Base-by-base conservation (phyloP, 2,888 invertebrate genomes). In the Endotricha flammealis region DNA sequence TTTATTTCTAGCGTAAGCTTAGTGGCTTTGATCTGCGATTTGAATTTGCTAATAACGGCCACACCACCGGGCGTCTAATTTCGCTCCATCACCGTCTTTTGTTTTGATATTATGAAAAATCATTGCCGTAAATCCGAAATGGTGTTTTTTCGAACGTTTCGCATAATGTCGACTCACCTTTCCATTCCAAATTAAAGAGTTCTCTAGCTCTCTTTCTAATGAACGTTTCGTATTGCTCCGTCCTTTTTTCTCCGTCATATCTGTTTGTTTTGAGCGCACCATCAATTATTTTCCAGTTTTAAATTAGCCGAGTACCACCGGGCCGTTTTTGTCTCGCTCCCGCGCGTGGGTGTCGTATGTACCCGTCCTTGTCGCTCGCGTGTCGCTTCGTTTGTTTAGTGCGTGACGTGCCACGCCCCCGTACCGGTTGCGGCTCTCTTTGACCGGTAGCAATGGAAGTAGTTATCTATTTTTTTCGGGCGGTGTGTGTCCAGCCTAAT, bases 321-420 rank as follows among this genome's bases (percentile, higher is more conserved):
- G 76, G 60, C 69, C 64, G 44, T 57, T 53, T 53, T 57, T 50
- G 65, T 78, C 73, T 59, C 64, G 3, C 48, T 46, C 50, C 46
- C 41, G 35, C 50, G 39, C 40, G 53, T 39, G 42, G 38, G 42
- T 22, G 46, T 22, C 27, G 37, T 13, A 41, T 68, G 44, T 47
- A 42, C 44, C 53, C 50, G 58, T 80, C 72, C 63, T 65, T 63
- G 57, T 81, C 68, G 52, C 58, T 31, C 69, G 61, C 63, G 59
- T 72, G 35, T 35, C 35, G 22, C 72, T 70, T 62, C 59, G 82
- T 85, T 83, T 86, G 85, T 85, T 85, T 85, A 71, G 79, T 73
- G 82, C 83, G 83, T 83, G 83, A 85, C 81, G 79, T 59, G 83
- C 77, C 79, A 65, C 85, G 85, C 85, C 85, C 78, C 53, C 85